Percentiles rank a stretch among this genome's conserved stretches.
These are phyloP conservation scores for Epinotia brunnichana DNA, from an alignment of 2,888 invertebrate genomes.

Conservation along the genomic window DNA sequence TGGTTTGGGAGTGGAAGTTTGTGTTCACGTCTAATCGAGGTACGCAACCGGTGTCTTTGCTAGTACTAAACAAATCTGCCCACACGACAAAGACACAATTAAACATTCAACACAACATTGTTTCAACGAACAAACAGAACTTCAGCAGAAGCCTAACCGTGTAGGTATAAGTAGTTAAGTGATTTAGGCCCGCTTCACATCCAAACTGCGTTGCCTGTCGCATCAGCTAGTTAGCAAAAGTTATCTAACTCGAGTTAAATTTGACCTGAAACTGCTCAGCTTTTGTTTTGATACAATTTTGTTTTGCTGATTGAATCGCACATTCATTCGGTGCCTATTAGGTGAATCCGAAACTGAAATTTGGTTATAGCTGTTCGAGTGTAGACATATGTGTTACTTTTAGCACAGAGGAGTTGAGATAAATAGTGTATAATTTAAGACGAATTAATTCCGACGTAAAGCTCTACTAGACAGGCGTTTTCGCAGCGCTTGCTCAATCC, in stretches of 20 bases:
- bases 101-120: conserved; percentile 1
- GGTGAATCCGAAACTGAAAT: background rate
- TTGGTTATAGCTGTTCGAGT: background rate
- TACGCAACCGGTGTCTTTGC: background rate
- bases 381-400: background rate
- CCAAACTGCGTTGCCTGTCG: conserved; percentile 15
- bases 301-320: conserved; percentile 9
- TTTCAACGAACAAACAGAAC: conserved; percentile 9
- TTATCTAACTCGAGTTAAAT: conserved; percentile 6
- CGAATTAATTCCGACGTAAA: too few relatives aligned
- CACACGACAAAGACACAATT: background rate
- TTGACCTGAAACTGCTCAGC: conserved; percentile 7
- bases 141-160: background rate
- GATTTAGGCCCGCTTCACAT: conserved; percentile 17
- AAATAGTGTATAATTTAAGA: too few relatives aligned
- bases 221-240: conserved; percentile 18
- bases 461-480: too few relatives aligned
- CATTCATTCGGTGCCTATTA: conserved; percentile 10
- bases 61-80: background rate
- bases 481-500: too few relatives aligned
- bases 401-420: background rate
- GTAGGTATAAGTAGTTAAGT: conserved; percentile 16
- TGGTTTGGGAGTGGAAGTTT: too few relatives aligned
- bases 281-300: conserved; percentile 22
- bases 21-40: too few relatives aligned